Evolutionary conservation across 2,113 vertebrate genomes (phyloP), one percentile per base, ranked within the genome.

Genomic region (Zeus faber): DNA sequence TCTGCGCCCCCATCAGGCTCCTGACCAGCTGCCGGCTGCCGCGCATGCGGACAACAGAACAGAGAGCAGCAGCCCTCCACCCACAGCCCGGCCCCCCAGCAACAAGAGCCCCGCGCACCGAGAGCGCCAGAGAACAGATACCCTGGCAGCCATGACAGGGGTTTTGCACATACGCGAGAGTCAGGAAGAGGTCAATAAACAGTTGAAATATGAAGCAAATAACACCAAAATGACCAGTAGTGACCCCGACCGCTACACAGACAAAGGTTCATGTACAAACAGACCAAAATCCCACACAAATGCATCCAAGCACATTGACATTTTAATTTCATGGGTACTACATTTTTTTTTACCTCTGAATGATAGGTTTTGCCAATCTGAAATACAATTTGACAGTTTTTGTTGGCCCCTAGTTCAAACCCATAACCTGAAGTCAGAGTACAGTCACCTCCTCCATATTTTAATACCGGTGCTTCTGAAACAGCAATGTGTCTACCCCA

Each of bases 401-500:
- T 72, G 59, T 61, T 70, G 62, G 24, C 16, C 70, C 41, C 58
- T 47, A 40, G 51, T 37, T 77, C n/a, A n/a, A n/a, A n/a, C n/a
- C n/a, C n/a, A n/a, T n/a, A n/a, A n/a, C n/a, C n/a, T n/a, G 14
- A 10, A 24, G 56, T 52, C 59, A 49, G 54, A 61, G 62, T 27
- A 54, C 21, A 72, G 53, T 31, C 49, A 56, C 29, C 20, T 49
- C 58, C 66, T 80, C 64, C 43, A 76, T 81, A 73, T 77, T 67
- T 44, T 33, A 35, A 21, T 49, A 22, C 35, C n/a, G 53, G 54
- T 67, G 58, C 21, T 67, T 61, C 68, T 65, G 76, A 76, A 77
- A 70, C 75, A 76, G 82, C 75, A 84, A 77, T 71, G 71, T 66
- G 72, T 62, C 67, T 76, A 68, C 63, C 67, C 54, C 51, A 49